A percentile compares a stretch with the other conserved stretches of the same genome.
phyloP scores from a whole-genome alignment of 2,797 vertebrate genomes.

The Phoeniculus purpureus region DNA sequence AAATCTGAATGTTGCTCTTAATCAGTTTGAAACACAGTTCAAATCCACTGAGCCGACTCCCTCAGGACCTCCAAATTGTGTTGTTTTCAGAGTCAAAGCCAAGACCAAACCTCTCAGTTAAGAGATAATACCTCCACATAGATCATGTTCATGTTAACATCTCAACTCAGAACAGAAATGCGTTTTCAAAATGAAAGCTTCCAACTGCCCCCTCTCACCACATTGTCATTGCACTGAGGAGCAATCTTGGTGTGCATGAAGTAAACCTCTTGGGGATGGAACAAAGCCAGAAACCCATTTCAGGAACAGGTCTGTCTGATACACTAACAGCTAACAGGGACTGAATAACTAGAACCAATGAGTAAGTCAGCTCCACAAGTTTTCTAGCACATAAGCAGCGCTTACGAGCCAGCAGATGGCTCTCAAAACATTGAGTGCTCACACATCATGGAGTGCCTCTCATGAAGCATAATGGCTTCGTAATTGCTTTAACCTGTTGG shows the following conservation, averaged over 20 bases:
- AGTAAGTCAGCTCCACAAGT: not conserved
- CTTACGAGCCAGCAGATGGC: not conserved
- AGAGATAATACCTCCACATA: not conserved
- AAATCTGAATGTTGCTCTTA: not conserved
- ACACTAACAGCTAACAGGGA: not conserved
- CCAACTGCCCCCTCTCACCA: not conserved
- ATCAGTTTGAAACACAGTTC: not conserved
- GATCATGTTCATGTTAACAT: not conserved
- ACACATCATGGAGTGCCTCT: not conserved
- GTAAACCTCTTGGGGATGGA: not conserved
- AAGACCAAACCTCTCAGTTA: not conserved
- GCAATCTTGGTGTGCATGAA: not conserved
- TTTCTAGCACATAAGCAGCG: not conserved
- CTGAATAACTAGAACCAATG: not conserved
- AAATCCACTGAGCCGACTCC: not conserved
- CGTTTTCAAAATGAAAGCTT: not conserved
- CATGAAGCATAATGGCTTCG: rapidly evolving
- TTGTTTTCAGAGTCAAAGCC: not conserved
- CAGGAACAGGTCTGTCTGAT: not conserved
- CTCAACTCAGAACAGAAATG: not conserved
- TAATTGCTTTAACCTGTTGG: not conserved
- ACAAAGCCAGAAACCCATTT: not conserved
- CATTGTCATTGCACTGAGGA: not conserved
- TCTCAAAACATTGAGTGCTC: not conserved
- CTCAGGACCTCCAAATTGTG: not conserved